Base-by-base conservation (phyloP, 2,797 vertebrate genomes). In the Tachyglossus aculeatus region DNA sequence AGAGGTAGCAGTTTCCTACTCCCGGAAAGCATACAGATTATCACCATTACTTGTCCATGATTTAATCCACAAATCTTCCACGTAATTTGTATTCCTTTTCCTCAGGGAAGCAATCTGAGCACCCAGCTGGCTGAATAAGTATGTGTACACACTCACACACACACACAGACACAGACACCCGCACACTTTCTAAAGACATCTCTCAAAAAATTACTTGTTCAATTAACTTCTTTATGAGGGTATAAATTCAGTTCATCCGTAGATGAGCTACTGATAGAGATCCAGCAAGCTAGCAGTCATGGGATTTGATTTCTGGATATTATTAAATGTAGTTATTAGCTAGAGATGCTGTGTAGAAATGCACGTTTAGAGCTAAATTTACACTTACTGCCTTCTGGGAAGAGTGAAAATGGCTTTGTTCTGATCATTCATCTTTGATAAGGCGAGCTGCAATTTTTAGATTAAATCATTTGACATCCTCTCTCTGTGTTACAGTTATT, bases 401-500 rank as follows among this genome's bases (percentile, higher is more conserved):
- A 37, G 41, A 43, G 48, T 29, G 59, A 33, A 72, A 83, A 79
- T 27, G 18, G 19, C 50, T 78, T 65, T 50, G 29, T 74, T 59
- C 3, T 41, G 67, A 45, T 65, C 76, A 77, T 71, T 76, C 71
- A 82, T 67, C 63, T 74, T 77, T 52, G 2, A 67, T 15, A 63
- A 39, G 77, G 40, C 71, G 48, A 82, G 10, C 25, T 25, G 13
- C 5, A 57, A 36, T 38, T 50, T 79, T 47, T 71, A 77, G 48
- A 80, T 72, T 57, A 86, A 83, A 82, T 76, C 38, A 76, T 47
- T 77, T 58, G 59, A 78, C 81, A 80, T 76, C 64, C 65, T 81
- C 59, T 71, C 57, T 72, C 62, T 79, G 50, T 24, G 60, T 73
- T 57, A 82, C 67, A 47, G 38, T 83, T 77, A 80, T 79, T 82